phyloP scores from a whole-genome alignment of 92 coral and sea anemone species.

The Metridium senile region DNA sequence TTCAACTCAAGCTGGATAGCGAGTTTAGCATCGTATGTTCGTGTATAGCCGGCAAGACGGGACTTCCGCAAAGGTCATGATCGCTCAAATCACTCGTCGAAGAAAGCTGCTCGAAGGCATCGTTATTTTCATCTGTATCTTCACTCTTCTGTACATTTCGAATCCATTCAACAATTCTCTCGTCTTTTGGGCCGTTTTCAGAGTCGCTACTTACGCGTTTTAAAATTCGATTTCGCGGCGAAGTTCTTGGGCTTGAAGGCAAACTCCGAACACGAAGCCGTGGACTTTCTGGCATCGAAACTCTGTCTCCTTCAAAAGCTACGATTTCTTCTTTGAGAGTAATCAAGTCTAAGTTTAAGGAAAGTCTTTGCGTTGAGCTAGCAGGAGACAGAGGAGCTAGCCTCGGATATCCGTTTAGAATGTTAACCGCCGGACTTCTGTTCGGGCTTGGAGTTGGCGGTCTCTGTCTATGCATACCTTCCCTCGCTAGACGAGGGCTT shows the following conservation, averaged over 20 bases:
- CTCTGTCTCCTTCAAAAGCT: slow-evolving; percentile 7
- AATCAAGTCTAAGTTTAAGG: slow-evolving; percentile 22
- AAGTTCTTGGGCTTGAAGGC: slow-evolving; percentile 34
- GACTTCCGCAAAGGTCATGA: slow-evolving; percentile 5
- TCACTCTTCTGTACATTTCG: slow-evolving; percentile 42
- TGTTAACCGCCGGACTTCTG: neutral
- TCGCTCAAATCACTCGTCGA: slow-evolving; percentile 33
- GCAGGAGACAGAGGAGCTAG: slow-evolving; percentile 14
- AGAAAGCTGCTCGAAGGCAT: slow-evolving; percentile 1
- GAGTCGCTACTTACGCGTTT: slow-evolving; percentile 19
- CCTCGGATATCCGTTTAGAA: neutral
- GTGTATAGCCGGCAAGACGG: slow-evolving; percentile 22
- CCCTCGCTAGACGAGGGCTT: slow-evolving; percentile 11
- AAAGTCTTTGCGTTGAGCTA: slow-evolving; percentile 15
- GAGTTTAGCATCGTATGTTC: slow-evolving; percentile 8
- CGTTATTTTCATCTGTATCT: slow-evolving; percentile 13
- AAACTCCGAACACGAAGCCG: slow-evolving; percentile 40
- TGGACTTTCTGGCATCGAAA: slow-evolving; percentile 35
- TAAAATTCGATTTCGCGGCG: neutral
- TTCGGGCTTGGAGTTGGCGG: slow-evolving; percentile 36
- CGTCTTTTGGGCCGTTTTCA: slow-evolving; percentile 37
- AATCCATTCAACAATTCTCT: slow-evolving; percentile 52
- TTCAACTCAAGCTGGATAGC: neutral
- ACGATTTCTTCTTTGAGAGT: slow-evolving; percentile 16
- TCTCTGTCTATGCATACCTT: slow-evolving; percentile 4